Evolutionary conservation across 2,113 vertebrate species (phyloP), one percentile per base, ranked within the genome.

Genomic region (Puffinus mauretanicus): DNA sequence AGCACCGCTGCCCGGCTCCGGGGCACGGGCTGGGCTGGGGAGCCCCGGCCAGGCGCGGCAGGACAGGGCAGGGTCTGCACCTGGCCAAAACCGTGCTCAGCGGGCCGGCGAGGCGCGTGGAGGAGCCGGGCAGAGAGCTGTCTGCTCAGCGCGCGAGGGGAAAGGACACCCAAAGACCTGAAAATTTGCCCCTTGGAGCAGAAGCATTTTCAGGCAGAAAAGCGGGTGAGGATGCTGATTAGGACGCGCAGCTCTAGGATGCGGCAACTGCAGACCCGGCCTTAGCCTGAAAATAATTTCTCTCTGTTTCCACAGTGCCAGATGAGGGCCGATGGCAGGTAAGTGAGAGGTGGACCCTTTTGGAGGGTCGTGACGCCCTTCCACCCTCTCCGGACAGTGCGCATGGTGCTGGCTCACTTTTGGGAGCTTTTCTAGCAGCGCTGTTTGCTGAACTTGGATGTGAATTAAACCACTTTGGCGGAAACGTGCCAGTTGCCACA

Each of bases 131-230:
- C 70, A 46, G 32, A 69, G 38, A 13, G 40, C n/a, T 3, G 58
- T 17, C 44, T 0, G 66, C 36, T 3, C 1, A 2, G 44, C 7
- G 0, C 0, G 6, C 0, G 26, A 9, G 36, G 51, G 5, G 26
- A 4, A 7, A 38, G 60, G 78, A 17, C 71, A 11, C 15, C 1
- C 60, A 2, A 14, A 3, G 22, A 4, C 3, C 32, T 3, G 81
- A 8, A 4, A 18, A 5, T 11, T 6, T 3, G 42, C 26, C 47
- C 65, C 70, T 9, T 3, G 47, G 20, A 26, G 58, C 70, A 36
- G 38, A 13, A 32, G 30, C 27, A 2, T 5, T 2, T 32, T 2
- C 8, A 4, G 64, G 55, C 25, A 7, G 40, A 42, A 38, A 24
- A 38, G 64, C 10, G 0, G 4, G 42, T 30, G 57, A 21, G 40